These are phyloP conservation scores for Frankliniella fusca DNA, from an alignment of 2,888 invertebrate species.

Conservation along the genomic window DNA sequence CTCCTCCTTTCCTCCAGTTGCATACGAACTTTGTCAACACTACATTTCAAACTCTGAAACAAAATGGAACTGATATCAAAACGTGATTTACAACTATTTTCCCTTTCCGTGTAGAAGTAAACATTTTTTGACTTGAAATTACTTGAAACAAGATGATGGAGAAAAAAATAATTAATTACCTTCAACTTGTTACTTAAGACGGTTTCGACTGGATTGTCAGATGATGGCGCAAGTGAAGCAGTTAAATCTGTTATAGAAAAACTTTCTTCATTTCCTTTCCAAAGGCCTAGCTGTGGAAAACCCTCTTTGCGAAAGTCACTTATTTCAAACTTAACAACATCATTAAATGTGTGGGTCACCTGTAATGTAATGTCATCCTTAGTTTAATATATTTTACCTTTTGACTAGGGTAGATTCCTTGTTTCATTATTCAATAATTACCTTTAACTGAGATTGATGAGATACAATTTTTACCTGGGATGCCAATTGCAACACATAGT, in stretches of 20 bases:
- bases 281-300: background rate
- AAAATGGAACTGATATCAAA: background rate
- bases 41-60: background rate
- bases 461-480: background rate
- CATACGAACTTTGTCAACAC: background rate
- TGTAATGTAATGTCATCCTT: background rate
- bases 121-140: too few relatives aligned
- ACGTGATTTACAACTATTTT: background rate
- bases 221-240: background rate
- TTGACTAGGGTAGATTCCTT: background rate
- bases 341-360: background rate
- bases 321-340: background rate
- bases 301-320: background rate
- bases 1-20: background rate
- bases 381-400: background rate
- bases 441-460: background rate
- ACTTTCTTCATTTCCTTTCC: background rate
- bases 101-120: too few relatives aligned
- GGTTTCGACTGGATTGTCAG: background rate
- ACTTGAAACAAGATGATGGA: background rate
- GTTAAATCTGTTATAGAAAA: background rate
- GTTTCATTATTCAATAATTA: background rate
- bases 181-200: background rate
- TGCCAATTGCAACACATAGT: background rate
- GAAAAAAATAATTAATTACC: background rate